Evolutionary conservation across 2,888 invertebrate genomes (phyloP), one percentile per base, ranked within the genome.

Genomic region (Caenorhabditis sulstoni): DNA sequence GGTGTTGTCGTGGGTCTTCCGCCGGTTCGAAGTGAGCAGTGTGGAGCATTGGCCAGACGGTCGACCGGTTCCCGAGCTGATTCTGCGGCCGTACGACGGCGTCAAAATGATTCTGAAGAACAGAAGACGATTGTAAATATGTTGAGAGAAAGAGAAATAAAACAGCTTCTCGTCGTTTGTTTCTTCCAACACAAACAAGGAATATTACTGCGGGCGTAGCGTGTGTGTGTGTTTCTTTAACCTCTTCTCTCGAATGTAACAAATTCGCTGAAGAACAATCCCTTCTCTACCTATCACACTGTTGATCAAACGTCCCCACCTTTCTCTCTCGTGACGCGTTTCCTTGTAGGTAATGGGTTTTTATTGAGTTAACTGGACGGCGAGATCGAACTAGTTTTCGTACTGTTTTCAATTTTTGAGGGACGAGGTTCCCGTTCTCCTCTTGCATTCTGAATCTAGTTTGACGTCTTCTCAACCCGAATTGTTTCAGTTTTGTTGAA

Each of bases 1-100:
- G 0, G 81, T 91, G 7, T 18, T 79, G 8, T 73, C 73, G 12
- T 74, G 68, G 64, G 49, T 79, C 16, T 79, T 79, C 55, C 61
- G 79, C 12, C 74, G 61, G 44, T 79, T 45, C 41, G 64, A 73
- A 39, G 79, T 79, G 16, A 41, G 12, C 5, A 50, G 50, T 9
- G 39, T 61, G 55, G 66, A 66, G 23, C 66, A 22, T 29, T 64
- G 49, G 49, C 39, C 50, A 12, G 55, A 77, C 12, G 41, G 41
- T 8, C 44, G 66, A 20, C 59, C 71, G 35, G 39, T 78, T 50
- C 67, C 62, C 16, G 57, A 73, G 50, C 35, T 78, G 14, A 78
- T 67, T 44, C 44, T 66, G 14, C 18, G 67, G 14, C 73, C 73
- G 18, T 49, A 52, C 20, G 58, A 73, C 18, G 66, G 73, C 1